Conservation (phyloP, 2,888 invertebrate genomes). For the Synergus umbraculus region DNA sequence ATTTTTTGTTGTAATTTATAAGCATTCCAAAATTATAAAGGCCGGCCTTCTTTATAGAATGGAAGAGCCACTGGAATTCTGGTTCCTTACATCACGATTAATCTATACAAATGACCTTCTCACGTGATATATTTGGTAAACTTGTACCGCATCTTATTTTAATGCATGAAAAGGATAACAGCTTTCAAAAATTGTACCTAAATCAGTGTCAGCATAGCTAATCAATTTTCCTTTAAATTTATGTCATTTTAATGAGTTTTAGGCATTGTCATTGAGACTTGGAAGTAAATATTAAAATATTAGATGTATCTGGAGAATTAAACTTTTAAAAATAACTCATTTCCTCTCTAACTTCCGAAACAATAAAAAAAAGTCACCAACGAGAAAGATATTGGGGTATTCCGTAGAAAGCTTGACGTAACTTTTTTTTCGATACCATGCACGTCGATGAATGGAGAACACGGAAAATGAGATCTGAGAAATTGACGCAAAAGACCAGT, state of each 20-base stretch:
- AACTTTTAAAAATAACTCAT: background rate
- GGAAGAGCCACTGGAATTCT: background rate
- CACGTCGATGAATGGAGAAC: background rate
- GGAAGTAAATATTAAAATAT: too few species aligned
- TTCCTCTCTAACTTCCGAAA: background rate
- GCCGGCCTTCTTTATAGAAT: background rate
- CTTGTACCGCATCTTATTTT: background rate
- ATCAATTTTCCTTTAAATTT: background rate
- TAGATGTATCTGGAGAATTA: too few species aligned
- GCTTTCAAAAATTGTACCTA: background rate
- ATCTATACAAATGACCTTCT: background rate
- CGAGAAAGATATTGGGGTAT: constrained; percentile 8
- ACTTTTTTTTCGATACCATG: background rate
- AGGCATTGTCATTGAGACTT: background rate
- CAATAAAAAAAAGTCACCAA: background rate
- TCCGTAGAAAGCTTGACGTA: constrained; percentile 27
- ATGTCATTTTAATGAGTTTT: background rate
- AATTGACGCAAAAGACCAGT: background rate
- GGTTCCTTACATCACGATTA: background rate
- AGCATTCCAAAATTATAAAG: background rate
- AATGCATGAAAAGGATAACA: background rate
- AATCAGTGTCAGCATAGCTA: background rate
- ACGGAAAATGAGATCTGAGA: background rate
- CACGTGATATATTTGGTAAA: background rate
- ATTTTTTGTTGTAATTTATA: background rate